Percentiles rank a stretch among this genome's conserved stretches.
These are phyloP conservation scores for Mormoops blainvillei DNA, from an alignment of 2,113 vertebrate species.

Conservation along the genomic window DNA sequence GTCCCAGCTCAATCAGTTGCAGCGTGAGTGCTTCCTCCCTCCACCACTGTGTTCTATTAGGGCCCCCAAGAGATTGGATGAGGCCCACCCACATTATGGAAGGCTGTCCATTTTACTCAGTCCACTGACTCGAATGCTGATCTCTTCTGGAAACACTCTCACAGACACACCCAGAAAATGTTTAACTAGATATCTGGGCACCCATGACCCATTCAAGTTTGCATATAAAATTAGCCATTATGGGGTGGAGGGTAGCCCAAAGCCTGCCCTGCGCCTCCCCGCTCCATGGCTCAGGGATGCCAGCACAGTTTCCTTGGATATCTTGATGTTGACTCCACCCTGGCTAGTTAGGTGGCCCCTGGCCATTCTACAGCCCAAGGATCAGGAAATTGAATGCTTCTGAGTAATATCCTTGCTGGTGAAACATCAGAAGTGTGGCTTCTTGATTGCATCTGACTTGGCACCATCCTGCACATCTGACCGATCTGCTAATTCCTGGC, in stretches of 20 bases:
- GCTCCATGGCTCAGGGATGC: accelerated
- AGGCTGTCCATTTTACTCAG: too few relatives aligned
- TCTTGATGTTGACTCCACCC: not conserved
- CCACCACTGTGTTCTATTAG: not conserved
- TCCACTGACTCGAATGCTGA: not conserved
- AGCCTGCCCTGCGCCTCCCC: not conserved
- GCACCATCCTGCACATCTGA: slow-evolving; percentile 51
- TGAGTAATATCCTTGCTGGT: not conserved
- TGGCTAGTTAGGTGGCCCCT: not conserved
- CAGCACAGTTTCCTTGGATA: not conserved
- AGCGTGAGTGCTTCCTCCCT: not conserved
- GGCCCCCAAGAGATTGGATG: not conserved
- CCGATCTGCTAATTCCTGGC: slow-evolving; percentile 63
- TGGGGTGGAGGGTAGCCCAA: not conserved
- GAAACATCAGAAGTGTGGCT: not conserved
- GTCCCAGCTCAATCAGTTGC: not conserved
- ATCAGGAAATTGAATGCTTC: not conserved
- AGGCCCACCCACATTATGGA: not conserved
- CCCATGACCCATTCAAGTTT: not conserved
- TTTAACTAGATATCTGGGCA: not conserved
- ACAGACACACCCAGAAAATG: not conserved
- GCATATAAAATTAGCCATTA: not conserved
- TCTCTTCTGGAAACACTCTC: not conserved
- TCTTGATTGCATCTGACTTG: not conserved
- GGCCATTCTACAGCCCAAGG: not conserved